These are phyloP conservation scores for Linepithema humile DNA, from an alignment of 1,140 invertebrate genomes.

Conservation along the genomic window DNA sequence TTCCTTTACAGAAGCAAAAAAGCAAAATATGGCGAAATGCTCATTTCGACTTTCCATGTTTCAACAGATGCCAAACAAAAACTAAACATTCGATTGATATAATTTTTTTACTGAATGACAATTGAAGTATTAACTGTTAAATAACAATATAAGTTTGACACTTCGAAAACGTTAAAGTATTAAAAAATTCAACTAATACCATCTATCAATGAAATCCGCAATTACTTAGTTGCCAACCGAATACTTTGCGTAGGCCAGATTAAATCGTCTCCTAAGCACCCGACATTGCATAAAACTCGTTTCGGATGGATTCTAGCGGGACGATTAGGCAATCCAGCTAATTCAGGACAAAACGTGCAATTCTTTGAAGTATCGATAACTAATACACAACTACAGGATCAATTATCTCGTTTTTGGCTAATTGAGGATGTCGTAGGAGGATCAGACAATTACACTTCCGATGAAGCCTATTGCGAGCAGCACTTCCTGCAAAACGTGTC, in stretches of 20 bases:
- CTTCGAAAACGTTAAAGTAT: no score
- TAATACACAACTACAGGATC: background rate
- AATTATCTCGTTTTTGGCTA: constrained; percentile 9
- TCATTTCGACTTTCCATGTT: no score
- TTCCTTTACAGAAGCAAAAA: no score
- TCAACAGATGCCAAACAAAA: no score
- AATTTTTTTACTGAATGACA: no score
- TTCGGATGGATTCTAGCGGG: constrained; percentile 35
- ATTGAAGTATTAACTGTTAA: no score
- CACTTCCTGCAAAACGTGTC: background rate
- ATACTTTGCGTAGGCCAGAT: constrained; percentile 68
- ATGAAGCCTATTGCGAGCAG: background rate
- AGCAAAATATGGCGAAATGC: no score
- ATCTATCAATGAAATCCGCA: no score
- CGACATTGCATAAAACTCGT: constrained; percentile 65
- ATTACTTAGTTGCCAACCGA: no score
- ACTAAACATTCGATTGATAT: no score
- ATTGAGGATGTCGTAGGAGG: background rate
- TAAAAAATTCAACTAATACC: no score
- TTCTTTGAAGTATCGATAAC: background rate
- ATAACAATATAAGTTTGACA: no score
- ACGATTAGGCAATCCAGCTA: background rate
- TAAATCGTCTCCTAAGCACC: constrained; percentile 36
- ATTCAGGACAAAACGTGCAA: background rate
- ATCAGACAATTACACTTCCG: background rate